Percentiles rank a stretch among this genome's conserved stretches.
phyloP scores from a whole-genome alignment of 2,888 invertebrate species.

The Amorpha juglandis region DNA sequence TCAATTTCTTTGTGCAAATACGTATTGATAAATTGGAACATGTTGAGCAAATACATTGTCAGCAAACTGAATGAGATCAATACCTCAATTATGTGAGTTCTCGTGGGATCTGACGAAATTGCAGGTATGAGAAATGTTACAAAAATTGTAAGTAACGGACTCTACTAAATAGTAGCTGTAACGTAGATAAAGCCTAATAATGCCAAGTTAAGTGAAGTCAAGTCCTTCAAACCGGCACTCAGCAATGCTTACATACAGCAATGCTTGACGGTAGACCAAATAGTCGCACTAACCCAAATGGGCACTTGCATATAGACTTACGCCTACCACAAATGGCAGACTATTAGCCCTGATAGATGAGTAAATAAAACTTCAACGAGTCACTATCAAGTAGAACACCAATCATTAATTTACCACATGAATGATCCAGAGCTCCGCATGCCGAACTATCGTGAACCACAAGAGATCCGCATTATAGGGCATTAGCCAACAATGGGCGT shows the following conservation, averaged over 20 bases:
- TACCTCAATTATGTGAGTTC: constrained; percentile 36
- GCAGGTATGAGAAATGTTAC: constrained; percentile 43
- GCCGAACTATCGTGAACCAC: not conserved
- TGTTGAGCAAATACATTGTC: not conserved
- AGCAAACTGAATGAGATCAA: constrained; percentile 34
- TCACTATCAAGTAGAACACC: not conserved
- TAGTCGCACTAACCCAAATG: no score
- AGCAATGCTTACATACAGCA: no score
- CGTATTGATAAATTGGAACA: constrained; percentile 16
- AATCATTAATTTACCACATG: not conserved
- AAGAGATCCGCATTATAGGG: not conserved
- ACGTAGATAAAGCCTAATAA: no score
- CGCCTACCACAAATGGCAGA: no score
- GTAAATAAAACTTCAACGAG: no score
- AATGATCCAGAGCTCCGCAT: not conserved
- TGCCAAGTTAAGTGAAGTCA: no score
- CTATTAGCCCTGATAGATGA: no score
- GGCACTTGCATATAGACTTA: no score
- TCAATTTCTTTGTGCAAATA: constrained; percentile 14
- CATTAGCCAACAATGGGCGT: constrained; percentile 4
- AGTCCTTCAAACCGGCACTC: no score
- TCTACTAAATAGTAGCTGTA: no score
- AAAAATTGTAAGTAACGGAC: constrained; percentile 32
- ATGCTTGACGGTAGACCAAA: no score
- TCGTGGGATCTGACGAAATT: constrained; percentile 36